Conservation (phyloP, 2,888 invertebrate genomes). For the Tolmerus cingulatus region DNA sequence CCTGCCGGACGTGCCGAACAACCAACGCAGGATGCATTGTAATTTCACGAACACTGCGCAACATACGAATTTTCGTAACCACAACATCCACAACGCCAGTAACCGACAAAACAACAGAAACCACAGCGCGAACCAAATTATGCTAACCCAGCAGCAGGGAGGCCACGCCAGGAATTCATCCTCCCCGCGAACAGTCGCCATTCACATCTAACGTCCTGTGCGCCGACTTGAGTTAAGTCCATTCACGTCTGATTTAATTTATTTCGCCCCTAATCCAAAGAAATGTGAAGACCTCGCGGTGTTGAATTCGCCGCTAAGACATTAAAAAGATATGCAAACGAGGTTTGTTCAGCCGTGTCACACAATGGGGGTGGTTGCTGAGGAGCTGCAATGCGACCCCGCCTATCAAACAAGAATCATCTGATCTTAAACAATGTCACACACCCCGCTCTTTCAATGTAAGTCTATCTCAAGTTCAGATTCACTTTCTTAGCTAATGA, state of each 20-base stretch:
- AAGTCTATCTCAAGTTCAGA: not conserved
- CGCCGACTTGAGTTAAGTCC: not conserved
- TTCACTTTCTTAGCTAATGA: not conserved
- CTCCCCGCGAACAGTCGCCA: constrained; percentile 54
- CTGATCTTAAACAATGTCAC: not conserved
- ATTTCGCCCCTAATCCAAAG: constrained; percentile 37
- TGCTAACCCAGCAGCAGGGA: constrained; percentile 45
- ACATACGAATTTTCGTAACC: constrained; percentile 77
- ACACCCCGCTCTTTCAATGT: not conserved
- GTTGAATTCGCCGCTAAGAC: constrained; percentile 21
- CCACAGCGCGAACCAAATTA: constrained; percentile 37
- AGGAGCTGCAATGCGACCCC: not conserved
- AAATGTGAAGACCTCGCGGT: constrained; percentile 31
- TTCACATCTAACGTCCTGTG: constrained; percentile 50
- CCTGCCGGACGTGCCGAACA: constrained; percentile 76
- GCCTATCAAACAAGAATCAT: constrained; percentile 11
- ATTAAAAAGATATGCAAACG: constrained; percentile 37
- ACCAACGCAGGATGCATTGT: constrained; percentile 64
- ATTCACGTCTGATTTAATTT: constrained; percentile 48
- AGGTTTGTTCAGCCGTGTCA: not conserved
- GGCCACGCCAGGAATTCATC: constrained; percentile 45
- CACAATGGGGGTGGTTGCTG: not conserved
- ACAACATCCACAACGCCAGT: constrained; percentile 34
- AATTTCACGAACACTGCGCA: constrained; percentile 66
- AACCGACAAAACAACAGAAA: constrained; percentile 25